phyloP scores from a whole-genome alignment of 1,140 invertebrate genomes.

The Rhysida immarginata region DNA sequence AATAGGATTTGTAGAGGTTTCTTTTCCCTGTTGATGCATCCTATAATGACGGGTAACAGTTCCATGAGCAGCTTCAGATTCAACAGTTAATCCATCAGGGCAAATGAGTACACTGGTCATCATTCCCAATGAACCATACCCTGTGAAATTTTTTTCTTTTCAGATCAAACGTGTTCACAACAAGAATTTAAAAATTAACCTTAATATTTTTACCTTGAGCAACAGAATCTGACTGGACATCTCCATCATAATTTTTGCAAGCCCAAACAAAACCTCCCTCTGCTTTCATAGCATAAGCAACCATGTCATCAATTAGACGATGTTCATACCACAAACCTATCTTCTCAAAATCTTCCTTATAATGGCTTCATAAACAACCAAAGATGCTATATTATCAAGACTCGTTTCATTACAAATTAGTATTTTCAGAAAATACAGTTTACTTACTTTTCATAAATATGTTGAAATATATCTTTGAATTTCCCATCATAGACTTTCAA shows the following conservation, averaged over 20 bases:
- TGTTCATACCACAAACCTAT: constrained; percentile 92
- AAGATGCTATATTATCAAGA: too few relatives aligned
- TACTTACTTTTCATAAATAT: constrained; percentile 68
- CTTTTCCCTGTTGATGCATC: constrained; percentile 85
- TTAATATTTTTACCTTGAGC: constrained; percentile 55
- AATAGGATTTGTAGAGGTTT: constrained; percentile 95
- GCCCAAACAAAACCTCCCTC: constrained; percentile 99
- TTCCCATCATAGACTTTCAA: constrained; percentile 95
- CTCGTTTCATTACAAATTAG: neutral
- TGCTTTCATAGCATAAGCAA: constrained; percentile 94
- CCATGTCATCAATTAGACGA: constrained; percentile 97
- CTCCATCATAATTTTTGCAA: constrained; percentile 97
- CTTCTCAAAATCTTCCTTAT: constrained; percentile 70
- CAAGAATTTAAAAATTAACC: neutral
- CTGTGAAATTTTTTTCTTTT: constrained; percentile 18
- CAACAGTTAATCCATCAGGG: constrained; percentile 92
- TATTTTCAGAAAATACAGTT: constrained; percentile 2
- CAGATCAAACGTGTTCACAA: neutral
- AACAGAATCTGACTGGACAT: constrained; percentile 95
- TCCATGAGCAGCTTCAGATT: constrained; percentile 94
- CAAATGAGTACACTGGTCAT: constrained; percentile 92
- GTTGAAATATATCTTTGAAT: constrained; percentile 98
- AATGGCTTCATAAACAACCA: constrained; percentile 39
- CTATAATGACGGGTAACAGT: constrained; percentile 92
- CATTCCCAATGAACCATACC: constrained; percentile 66